A percentile compares a stretch with the other conserved stretches of the same genome.
These are phyloP conservation scores for Orbicella faveolata DNA, from an alignment of 64 coral and sea anemone species.

Conservation along the genomic window DNA sequence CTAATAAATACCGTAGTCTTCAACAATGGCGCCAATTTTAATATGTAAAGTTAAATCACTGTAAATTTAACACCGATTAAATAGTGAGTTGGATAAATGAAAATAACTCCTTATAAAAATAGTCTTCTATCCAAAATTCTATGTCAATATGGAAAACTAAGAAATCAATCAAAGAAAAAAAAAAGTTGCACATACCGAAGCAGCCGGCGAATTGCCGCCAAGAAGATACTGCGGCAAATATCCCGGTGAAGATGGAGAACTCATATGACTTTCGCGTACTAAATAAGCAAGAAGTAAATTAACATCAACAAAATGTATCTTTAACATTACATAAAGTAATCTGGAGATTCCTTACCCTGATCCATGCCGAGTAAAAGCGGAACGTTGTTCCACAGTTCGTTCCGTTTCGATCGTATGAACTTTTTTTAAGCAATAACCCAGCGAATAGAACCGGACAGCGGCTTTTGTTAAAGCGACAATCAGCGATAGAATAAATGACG, in stretches of 20 bases:
- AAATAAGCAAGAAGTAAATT: neutral
- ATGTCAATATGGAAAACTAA: neutral
- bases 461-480: neutral
- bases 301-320: neutral
- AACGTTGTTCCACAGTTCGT: neutral
- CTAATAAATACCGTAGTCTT: neutral
- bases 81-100: too few species aligned
- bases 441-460: neutral
- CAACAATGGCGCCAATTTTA: neutral
- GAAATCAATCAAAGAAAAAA: neutral
- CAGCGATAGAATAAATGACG: neutral
- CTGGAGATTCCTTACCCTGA: neutral
- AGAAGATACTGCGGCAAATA: conserved; percentile 76
- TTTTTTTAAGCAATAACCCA: neutral
- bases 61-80: too few species aligned
- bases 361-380: conserved; percentile 1
- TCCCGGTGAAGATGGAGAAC: conserved; percentile 41
- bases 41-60: neutral
- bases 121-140: too few species aligned
- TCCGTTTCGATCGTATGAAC: neutral
- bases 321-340: neutral
- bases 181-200: conserved; percentile 21
- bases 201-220: conserved; percentile 60
- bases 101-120: too few species aligned
- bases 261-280: conserved; percentile 28